A percentile compares a stretch with the other conserved stretches of the same genome.
phyloP scores from a whole-genome alignment of 2,888 invertebrate genomes.

The Tachina grossa region DNA sequence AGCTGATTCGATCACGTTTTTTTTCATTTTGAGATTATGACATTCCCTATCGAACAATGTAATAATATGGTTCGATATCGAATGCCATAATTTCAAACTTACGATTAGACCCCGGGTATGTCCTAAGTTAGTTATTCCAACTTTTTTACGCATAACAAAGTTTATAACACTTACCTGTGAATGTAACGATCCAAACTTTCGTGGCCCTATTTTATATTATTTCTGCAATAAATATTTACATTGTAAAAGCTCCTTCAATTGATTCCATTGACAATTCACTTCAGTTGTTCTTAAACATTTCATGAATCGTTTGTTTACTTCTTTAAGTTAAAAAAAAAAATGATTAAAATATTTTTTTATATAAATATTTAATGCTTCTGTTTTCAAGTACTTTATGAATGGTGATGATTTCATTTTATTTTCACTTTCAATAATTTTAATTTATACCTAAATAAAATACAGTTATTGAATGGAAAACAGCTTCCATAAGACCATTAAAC shows the following conservation, averaged over 20 bases:
- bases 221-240: too few relatives aligned
- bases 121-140: too few relatives aligned
- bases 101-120: too few relatives aligned
- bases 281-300: neutral
- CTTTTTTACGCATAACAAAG: too few relatives aligned
- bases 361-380: neutral
- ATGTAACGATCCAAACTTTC: too few relatives aligned
- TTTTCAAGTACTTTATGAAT: neutral
- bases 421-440: neutral
- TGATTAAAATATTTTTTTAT: conserved; percentile 1
- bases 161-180: too few relatives aligned
- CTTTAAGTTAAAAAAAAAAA: neutral
- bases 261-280: neutral
- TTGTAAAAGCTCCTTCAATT: neutral
- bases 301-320: neutral
- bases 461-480: conserved; percentile 5
- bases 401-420: neutral
- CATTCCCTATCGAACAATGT: too few relatives aligned
- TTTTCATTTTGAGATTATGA: too few relatives aligned
- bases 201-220: too few relatives aligned
- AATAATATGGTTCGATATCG: too few relatives aligned
- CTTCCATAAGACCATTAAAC: neutral
- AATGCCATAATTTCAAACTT: too few relatives aligned
- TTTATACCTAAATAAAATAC: neutral
- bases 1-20: too few relatives aligned